Percentiles rank a stretch among this genome's conserved stretches.
These are phyloP conservation scores for Mayetiola destructor DNA, from an alignment of 2,888 invertebrate species.

Conservation along the genomic window DNA sequence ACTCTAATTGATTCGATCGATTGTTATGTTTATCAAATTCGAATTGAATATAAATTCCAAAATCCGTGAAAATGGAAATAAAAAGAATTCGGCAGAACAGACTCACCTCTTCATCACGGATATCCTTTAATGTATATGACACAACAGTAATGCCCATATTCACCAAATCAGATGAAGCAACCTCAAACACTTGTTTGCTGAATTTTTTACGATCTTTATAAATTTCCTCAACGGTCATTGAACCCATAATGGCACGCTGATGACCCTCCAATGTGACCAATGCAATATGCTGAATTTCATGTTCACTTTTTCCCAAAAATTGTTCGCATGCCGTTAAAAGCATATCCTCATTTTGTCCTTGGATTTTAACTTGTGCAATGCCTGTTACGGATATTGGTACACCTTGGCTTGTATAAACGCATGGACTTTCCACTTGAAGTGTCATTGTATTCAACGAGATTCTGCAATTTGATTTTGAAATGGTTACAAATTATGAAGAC, in stretches of 20 bases:
- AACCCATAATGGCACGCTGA: slow-evolving; percentile 90
- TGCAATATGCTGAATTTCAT: slow-evolving; percentile 82
- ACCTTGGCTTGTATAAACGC: slow-evolving; percentile 91
- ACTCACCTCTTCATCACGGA: slow-evolving; percentile 85
- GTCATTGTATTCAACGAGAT: slow-evolving; percentile 97
- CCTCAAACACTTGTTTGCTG: slow-evolving; percentile 87
- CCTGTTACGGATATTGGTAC: slow-evolving; percentile 95
- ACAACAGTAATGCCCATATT: slow-evolving; percentile 96
- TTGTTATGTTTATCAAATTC: background rate
- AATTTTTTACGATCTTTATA: slow-evolving; percentile 93
- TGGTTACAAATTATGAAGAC: slow-evolving; percentile 19
- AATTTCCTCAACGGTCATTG: slow-evolving; percentile 93
- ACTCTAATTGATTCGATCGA: too few relatives aligned
- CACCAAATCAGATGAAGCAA: slow-evolving; percentile 85
- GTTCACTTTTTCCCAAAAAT: slow-evolving; percentile 75
- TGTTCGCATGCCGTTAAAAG: slow-evolving; percentile 77
- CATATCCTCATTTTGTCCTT: slow-evolving; percentile 62
- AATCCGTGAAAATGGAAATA: slow-evolving; percentile 19
- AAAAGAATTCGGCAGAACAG: slow-evolving; percentile 35
- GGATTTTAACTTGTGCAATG: slow-evolving; percentile 85
- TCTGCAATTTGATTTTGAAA: too few relatives aligned
- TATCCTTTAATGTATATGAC: slow-evolving; percentile 87
- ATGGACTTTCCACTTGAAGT: slow-evolving; percentile 85
- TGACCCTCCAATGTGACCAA: slow-evolving; percentile 86
- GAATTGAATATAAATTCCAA: background rate